These are phyloP conservation scores for Serripes groenlandicus DNA, from an alignment of 2,888 invertebrate species.

Conservation along the genomic window DNA sequence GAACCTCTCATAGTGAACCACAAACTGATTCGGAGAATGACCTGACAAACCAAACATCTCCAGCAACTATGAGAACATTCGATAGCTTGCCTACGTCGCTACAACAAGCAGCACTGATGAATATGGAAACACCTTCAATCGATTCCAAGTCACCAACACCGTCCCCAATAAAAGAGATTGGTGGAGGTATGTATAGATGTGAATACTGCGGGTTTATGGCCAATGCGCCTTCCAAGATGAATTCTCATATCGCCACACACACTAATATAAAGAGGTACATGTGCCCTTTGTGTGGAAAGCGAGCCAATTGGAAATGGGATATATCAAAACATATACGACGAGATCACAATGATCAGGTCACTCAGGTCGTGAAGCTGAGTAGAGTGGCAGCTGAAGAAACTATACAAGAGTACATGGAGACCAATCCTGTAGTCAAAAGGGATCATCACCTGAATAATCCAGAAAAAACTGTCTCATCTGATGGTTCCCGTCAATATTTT, in stretches of 20 bases:
- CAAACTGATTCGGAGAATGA: neutral
- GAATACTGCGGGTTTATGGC: slow-evolving; percentile 78
- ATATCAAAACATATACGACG: slow-evolving; percentile 83
- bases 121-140: neutral
- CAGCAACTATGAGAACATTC: no score
- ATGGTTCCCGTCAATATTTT: slow-evolving; percentile 87
- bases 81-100: no score
- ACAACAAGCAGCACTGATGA: neutral
- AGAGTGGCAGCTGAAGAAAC: slow-evolving; percentile 83
- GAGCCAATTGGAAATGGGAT: slow-evolving; percentile 86
- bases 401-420: slow-evolving; percentile 80
- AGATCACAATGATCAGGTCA: slow-evolving; percentile 75
- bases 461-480: slow-evolving; percentile 20
- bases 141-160: slow-evolving; percentile 53
- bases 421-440: slow-evolving; percentile 74
- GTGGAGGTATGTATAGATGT: slow-evolving; percentile 68
- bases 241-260: slow-evolving; percentile 83
- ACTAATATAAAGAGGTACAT: slow-evolving; percentile 83
- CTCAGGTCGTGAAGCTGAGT: slow-evolving; percentile 79
- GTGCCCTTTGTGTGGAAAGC: slow-evolving; percentile 84
- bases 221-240: slow-evolving; percentile 82
- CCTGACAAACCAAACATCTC: neutral
- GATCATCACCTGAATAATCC: slow-evolving; percentile 76
- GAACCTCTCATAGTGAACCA: no score
- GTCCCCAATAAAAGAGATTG: slow-evolving; percentile 67